phyloP scores from a whole-genome alignment of 1,140 invertebrate genomes.

The Euwallacea similis region DNA sequence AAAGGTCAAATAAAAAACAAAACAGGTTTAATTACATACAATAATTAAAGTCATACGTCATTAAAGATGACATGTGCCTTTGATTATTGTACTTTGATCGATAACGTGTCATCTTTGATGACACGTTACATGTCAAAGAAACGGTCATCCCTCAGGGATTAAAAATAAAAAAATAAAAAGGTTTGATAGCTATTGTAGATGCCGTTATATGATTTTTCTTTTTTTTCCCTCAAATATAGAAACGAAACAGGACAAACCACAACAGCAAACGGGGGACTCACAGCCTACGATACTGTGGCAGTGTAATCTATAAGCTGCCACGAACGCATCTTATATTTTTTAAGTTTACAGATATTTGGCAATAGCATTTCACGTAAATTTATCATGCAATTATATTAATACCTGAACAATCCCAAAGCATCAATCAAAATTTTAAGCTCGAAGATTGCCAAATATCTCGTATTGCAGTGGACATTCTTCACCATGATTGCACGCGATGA shows the following conservation, averaged over 20 bases:
- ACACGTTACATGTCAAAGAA: neutral
- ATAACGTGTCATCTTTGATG: no score
- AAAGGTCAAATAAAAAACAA: no score
- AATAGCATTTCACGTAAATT: constrained; percentile 2
- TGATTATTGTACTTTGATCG: no score
- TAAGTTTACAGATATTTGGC: constrained; percentile 27
- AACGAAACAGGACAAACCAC: constrained; percentile 78
- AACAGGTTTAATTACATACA: no score
- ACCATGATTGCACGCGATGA: constrained; percentile 11
- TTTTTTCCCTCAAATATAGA: constrained; percentile 59
- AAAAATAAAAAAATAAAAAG: constrained; percentile 6
- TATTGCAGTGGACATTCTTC: constrained; percentile 32
- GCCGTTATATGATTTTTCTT: no score
- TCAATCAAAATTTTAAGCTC: neutral
- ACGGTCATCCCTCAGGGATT: neutral
- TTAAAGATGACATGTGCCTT: no score
- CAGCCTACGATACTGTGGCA: constrained; percentile 96
- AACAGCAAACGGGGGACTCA: constrained; percentile 75
- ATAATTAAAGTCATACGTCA: no score
- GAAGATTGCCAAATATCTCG: constrained; percentile 29
- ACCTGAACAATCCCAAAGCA: neutral
- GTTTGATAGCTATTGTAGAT: no score
- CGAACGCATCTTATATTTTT: constrained; percentile 9
- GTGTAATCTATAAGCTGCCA: constrained; percentile 80
- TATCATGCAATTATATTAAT: no score